These are phyloP conservation scores for Entelurus aequoreus DNA, from an alignment of 2,113 vertebrate species.

Conservation along the genomic window DNA sequence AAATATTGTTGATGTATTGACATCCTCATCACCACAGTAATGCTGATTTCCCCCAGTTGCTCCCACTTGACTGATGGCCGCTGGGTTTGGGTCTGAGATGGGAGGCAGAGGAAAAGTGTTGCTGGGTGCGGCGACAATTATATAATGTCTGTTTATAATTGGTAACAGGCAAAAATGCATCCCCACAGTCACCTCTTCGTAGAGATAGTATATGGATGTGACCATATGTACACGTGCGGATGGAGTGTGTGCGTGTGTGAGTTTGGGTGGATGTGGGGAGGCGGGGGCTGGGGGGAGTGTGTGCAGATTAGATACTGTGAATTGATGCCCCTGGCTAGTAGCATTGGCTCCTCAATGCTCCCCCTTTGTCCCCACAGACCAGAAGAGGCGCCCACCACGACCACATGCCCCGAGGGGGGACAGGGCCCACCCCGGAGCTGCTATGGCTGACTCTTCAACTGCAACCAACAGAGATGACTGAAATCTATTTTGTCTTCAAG, in stretches of 20 bases:
- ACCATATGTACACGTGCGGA: constrained; percentile 46
- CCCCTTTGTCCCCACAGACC: constrained; percentile 49
- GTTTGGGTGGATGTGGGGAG: not conserved
- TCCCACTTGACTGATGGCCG: constrained; percentile 35
- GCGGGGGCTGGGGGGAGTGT: constrained; percentile 20
- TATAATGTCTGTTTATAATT: constrained; percentile 62
- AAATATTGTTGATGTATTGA: too few species aligned
- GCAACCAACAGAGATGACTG: constrained; percentile 5
- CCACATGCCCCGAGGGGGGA: constrained; percentile 54
- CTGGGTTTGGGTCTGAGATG: constrained; percentile 47
- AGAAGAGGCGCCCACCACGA: constrained; percentile 37
- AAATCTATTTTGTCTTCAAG: not conserved
- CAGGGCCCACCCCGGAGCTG: constrained; percentile 56
- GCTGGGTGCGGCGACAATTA: constrained; percentile 52
- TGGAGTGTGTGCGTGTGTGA: constrained; percentile 32
- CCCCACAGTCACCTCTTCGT: constrained; percentile 60
- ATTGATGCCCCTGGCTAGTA: constrained; percentile 37
- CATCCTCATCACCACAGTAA: not conserved
- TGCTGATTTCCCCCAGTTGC: constrained; percentile 13
- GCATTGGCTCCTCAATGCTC: constrained; percentile 32
- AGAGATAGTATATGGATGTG: constrained; percentile 29
- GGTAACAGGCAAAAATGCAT: constrained; percentile 37
- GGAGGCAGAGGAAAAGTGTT: constrained; percentile 28
- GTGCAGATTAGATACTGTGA: constrained; percentile 57
- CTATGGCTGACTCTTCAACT: constrained; percentile 20